Conservation (phyloP, 2,113 vertebrate species). For the Corydoras sp. region DNA sequence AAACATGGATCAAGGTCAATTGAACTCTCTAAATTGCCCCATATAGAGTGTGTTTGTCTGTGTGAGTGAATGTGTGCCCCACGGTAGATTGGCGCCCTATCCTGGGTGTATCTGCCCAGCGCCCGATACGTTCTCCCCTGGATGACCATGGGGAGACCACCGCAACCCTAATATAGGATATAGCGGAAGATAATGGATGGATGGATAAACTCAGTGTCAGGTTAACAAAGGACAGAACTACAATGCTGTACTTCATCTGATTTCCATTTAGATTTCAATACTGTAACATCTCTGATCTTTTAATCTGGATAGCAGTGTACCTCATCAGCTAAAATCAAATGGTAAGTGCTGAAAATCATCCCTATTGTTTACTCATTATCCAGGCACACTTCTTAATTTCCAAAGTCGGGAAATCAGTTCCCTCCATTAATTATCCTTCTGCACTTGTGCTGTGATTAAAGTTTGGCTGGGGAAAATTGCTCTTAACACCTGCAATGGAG, state of each 20-base stretch:
- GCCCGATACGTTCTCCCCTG: too few species aligned
- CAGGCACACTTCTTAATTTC: conserved; percentile 13
- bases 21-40: too few species aligned
- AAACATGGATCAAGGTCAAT: too few species aligned
- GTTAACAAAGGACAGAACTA: too few species aligned
- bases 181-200: too few species aligned
- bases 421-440: neutral
- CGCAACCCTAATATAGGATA: too few species aligned
- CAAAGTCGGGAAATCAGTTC: conserved; percentile 21
- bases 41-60: too few species aligned
- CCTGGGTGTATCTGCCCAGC: too few species aligned
- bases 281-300: conserved; percentile 6
- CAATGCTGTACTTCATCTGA: neutral
- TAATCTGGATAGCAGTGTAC: neutral
- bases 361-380: conserved; percentile 29
- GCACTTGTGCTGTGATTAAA: conserved; percentile 24
- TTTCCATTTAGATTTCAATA: conserved; percentile 1
- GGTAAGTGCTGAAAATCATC: conserved; percentile 15
- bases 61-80: too few species aligned
- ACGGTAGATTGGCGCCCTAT: too few species aligned
- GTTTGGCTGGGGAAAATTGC: conserved; percentile 19
- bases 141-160: too few species aligned
- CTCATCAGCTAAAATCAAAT: conserved; percentile 23
- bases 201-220: too few species aligned
- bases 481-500: conserved; percentile 13